Conservation (phyloP, 2,113 vertebrate genomes). For the Gadus macrocephalus region DNA sequence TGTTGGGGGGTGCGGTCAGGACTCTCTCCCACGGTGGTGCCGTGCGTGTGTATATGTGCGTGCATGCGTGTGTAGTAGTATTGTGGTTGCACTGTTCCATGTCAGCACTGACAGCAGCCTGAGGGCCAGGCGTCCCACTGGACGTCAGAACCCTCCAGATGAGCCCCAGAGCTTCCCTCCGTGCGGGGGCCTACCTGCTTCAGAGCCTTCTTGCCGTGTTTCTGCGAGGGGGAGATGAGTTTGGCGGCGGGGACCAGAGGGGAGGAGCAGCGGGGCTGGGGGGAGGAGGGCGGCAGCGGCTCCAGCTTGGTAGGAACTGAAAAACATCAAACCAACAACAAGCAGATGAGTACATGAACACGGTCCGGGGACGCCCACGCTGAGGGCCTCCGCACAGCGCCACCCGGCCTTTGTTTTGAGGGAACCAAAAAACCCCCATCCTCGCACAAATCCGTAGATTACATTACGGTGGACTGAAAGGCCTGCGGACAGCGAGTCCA, state of each 20-base stretch:
- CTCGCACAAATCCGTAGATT: slow-evolving; percentile 43
- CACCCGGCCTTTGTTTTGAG: slow-evolving; percentile 46
- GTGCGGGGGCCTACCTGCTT: slow-evolving; percentile 80
- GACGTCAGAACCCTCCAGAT: too few relatives aligned
- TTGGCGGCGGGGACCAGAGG: slow-evolving; percentile 85
- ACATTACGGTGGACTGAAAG: slow-evolving; percentile 17
- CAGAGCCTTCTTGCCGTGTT: slow-evolving; percentile 97
- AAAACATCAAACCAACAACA: slow-evolving; percentile 12
- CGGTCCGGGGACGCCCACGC: slow-evolving; percentile 31
- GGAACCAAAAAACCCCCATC: slow-evolving; percentile 47
- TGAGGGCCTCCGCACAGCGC: slow-evolving; percentile 20
- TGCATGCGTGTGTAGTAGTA: too few relatives aligned
- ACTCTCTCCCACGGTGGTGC: too few relatives aligned
- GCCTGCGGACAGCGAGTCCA: not conserved
- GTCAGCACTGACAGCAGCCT: too few relatives aligned
- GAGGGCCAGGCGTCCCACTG: too few relatives aligned
- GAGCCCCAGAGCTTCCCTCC: too few relatives aligned
- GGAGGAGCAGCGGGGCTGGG: slow-evolving; percentile 86
- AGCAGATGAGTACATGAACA: slow-evolving; percentile 40
- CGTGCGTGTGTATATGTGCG: too few relatives aligned
- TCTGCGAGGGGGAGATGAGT: slow-evolving; percentile 95
- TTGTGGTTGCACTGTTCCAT: too few relatives aligned
- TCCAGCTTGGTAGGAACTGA: slow-evolving; percentile 85
- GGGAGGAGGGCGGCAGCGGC: slow-evolving; percentile 85
- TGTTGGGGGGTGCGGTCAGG: too few relatives aligned